Evolutionary conservation across 64 coral and sea anemone species (phyloP).

Genomic region (Exaiptasia diaphana): DNA sequence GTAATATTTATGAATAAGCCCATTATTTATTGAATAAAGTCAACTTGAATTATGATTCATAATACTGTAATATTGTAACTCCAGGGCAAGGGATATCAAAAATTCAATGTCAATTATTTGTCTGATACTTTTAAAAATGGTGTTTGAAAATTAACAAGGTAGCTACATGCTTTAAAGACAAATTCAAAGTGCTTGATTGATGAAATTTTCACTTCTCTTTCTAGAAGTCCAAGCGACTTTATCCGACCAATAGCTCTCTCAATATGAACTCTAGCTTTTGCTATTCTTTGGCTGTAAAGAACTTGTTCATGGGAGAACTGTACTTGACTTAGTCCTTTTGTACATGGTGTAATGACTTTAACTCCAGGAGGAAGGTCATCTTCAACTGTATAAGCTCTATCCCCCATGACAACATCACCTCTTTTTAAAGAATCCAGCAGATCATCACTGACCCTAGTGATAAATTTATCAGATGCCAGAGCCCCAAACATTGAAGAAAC

Average conservation of each 20-base stretch:
- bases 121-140: constrained; percentile 41
- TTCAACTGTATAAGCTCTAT: constrained; percentile 23
- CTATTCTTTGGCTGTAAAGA: constrained; percentile 3
- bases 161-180: constrained; percentile 30
- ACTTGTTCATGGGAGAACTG: constrained; percentile 35
- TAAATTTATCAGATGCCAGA: constrained; percentile 29
- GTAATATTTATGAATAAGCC: too few relatives aligned
- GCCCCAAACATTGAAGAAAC: constrained; percentile 35
- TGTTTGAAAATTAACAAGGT: constrained; percentile 37
- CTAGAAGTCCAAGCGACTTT: constrained; percentile 27
- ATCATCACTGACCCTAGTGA: background rate
- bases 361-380: background rate
- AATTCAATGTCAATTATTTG: too few relatives aligned
- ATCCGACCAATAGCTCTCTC: constrained; percentile 28
- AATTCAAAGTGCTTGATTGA: background rate
- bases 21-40: too few relatives aligned
- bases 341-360: background rate
- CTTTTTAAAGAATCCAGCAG: background rate
- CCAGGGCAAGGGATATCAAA: too few relatives aligned
- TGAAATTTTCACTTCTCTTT: constrained; percentile 29
- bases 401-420: constrained; percentile 20
- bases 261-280: constrained; percentile 26
- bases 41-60: too few relatives aligned
- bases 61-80: too few relatives aligned
- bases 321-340: constrained; percentile 4